Conservation (phyloP, 2,113 vertebrate species). For the Recurvirostra avosetta region DNA sequence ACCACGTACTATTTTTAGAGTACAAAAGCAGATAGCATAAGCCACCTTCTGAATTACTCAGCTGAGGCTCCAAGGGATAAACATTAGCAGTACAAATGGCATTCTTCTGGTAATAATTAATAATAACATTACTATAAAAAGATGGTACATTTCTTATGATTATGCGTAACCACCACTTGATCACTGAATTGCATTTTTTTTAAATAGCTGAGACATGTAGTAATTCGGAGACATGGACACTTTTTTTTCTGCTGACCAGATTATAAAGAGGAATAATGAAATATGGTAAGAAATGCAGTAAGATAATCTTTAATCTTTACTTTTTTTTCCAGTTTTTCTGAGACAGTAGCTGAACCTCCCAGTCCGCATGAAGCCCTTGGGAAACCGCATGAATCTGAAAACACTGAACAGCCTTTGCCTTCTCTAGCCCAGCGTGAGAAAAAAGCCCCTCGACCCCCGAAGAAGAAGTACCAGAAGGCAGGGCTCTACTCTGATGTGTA, state of each 20-base stretch:
- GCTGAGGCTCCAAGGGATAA: background rate
- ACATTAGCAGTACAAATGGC: background rate
- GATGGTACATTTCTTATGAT: background rate
- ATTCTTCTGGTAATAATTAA: background rate
- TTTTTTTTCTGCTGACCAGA: background rate
- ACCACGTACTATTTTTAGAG: background rate
- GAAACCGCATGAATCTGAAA: slow-evolving; percentile 64
- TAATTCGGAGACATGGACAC: background rate
- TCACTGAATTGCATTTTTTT: background rate
- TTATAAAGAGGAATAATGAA: background rate
- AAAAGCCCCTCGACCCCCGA: slow-evolving; percentile 79
- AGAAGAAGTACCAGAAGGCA: slow-evolving; percentile 94
- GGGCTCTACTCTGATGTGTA: slow-evolving; percentile 97
- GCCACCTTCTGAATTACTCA: background rate
- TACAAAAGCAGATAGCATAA: background rate
- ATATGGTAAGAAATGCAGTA: background rate
- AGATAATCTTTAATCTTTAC: background rate
- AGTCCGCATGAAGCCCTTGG: slow-evolving; percentile 68
- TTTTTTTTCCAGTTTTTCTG: slow-evolving; percentile 77
- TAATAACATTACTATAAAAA: background rate
- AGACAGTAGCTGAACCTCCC: slow-evolving; percentile 69
- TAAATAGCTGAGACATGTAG: background rate
- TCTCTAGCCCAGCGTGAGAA: slow-evolving; percentile 80
- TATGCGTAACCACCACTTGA: background rate
- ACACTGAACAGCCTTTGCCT: slow-evolving; percentile 66